Percentiles rank a stretch among this genome's conserved stretches.
These are phyloP conservation scores for Otolemur garnettii DNA, from an alignment of 2,113 vertebrate species.

Conservation along the genomic window DNA sequence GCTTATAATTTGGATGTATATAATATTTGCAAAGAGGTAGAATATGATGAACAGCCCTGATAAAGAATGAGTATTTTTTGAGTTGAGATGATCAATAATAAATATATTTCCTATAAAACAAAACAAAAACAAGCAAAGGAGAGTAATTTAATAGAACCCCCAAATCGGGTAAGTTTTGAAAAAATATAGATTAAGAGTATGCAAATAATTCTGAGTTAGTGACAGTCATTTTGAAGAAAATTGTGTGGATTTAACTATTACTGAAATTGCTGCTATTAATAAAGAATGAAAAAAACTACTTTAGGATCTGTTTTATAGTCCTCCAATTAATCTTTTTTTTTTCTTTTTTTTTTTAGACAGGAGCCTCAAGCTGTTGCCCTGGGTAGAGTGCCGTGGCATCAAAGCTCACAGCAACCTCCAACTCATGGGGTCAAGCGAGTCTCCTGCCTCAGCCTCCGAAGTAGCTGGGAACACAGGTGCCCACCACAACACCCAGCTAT, in stretches of 20 bases:
- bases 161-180: conserved; percentile 6
- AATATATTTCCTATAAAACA: conserved; percentile 74
- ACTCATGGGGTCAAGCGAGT: no score
- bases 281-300: conserved; percentile 49
- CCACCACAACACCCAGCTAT: no score
- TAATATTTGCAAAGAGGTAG: conserved; percentile 62
- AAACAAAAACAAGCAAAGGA: not conserved
- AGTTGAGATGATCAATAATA: conserved; percentile 67
- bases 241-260: not conserved
- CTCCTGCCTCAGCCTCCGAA: no score
- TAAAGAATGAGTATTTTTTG: conserved; percentile 72
- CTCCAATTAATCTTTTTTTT: conserved; percentile 19
- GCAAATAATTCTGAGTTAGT: conserved; percentile 34
- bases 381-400: no score
- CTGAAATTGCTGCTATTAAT: not conserved
- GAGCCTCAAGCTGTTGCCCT: no score
- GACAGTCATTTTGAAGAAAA: conserved; percentile 51
- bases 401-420: no score
- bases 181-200: conserved; percentile 16
- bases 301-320: not conserved
- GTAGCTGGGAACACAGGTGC: no score
- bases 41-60: not conserved
- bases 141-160: conserved; percentile 1
- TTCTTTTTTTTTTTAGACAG: not conserved
- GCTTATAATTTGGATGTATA: conserved; percentile 55